Evolutionary conservation across 2,113 vertebrate species (phyloP).

Genomic region (Aegypius monachus): DNA sequence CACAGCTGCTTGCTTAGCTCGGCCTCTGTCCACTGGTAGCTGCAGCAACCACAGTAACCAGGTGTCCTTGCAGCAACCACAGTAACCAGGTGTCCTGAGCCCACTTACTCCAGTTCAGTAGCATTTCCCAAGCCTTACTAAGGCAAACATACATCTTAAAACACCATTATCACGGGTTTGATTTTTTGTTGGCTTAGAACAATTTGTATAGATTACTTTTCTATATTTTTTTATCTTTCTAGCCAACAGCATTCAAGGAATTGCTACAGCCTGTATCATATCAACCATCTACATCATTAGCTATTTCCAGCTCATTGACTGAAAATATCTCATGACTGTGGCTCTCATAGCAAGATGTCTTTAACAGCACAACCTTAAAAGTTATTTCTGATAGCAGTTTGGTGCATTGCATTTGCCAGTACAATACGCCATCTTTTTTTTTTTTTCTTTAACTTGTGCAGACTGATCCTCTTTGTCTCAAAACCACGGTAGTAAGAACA

Average conservation of each 20-base stretch:
- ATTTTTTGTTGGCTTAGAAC: neutral
- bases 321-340: neutral
- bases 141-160: neutral
- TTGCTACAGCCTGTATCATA: neutral
- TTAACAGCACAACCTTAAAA: neutral
- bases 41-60: neutral
- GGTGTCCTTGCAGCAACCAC: neutral
- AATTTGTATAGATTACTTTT: neutral
- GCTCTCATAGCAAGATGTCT: neutral
- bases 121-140: neutral
- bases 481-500: neutral
- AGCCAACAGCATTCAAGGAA: neutral
- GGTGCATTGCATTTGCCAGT: neutral
- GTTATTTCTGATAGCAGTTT: neutral
- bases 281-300: neutral
- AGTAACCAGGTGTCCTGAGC: neutral
- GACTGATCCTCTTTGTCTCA: neutral
- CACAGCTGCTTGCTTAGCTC: neutral
- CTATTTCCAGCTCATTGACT: neutral
- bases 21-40: neutral
- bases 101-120: neutral
- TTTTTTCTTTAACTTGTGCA: neutral
- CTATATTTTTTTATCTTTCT: neutral
- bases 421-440: neutral
- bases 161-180: neutral